Conservation (phyloP, 1,140 invertebrate species). For the Pogonomyrmex barbatus region DNA sequence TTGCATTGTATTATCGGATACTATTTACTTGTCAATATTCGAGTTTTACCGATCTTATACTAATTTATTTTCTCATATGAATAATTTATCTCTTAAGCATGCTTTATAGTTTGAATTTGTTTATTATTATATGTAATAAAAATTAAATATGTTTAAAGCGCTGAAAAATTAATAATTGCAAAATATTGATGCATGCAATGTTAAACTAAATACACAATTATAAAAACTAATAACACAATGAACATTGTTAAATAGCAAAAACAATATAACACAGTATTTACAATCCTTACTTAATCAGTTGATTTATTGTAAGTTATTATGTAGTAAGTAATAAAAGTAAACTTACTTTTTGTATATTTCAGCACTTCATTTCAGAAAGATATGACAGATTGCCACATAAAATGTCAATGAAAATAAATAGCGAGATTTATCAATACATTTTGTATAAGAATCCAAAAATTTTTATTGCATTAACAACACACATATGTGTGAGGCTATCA, state of each 20-base stretch:
- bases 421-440: background rate
- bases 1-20: background rate
- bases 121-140: background rate
- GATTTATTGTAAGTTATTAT: no score
- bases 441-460: background rate
- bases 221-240: background rate
- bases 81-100: background rate
- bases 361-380: constrained; percentile 1
- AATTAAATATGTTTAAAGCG: constrained; percentile 1
- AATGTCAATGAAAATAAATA: constrained; percentile 13
- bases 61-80: background rate
- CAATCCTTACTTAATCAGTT: background rate
- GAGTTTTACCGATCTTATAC: background rate
- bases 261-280: background rate
- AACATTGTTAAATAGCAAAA: background rate
- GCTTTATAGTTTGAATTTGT: constrained; percentile 21
- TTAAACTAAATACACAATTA: constrained; percentile 5
- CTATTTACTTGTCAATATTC: constrained; percentile 4
- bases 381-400: background rate
- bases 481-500: background rate
- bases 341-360: background rate
- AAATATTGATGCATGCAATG: background rate
- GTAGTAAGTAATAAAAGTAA: background rate
- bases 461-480: background rate
- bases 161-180: constrained; percentile 9